These are phyloP conservation scores for Apodemus agrarius DNA, from an alignment of 2,797 vertebrate genomes.

Conservation along the genomic window DNA sequence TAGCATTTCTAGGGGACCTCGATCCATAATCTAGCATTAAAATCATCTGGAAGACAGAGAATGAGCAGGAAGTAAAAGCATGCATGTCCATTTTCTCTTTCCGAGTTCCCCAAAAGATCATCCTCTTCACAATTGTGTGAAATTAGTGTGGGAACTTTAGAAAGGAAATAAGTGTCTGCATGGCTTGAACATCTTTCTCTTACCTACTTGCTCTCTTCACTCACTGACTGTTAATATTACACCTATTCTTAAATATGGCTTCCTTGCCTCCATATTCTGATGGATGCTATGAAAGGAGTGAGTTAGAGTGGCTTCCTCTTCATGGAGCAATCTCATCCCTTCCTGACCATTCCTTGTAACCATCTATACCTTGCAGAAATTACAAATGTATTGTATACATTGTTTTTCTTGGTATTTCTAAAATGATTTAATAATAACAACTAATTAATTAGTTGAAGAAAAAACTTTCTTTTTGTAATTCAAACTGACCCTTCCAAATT, in stretches of 20 bases:
- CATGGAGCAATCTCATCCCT: background rate
- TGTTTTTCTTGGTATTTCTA: conserved; percentile 6
- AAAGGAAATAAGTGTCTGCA: background rate
- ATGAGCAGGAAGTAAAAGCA: background rate
- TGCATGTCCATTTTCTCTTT: background rate
- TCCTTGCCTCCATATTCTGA: background rate
- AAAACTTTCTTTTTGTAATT: background rate
- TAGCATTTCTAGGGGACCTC: background rate
- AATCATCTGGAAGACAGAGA: background rate
- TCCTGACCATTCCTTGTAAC: background rate
- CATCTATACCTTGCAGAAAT: background rate
- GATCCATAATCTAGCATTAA: background rate
- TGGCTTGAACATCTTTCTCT: background rate
- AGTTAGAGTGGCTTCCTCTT: background rate
- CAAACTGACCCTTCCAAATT: background rate
- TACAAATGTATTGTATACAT: background rate
- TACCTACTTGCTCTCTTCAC: conserved; percentile 14
- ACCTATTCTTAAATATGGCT: background rate
- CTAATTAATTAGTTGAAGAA: background rate
- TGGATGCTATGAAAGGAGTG: background rate
- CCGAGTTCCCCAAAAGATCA: background rate
- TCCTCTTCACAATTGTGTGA: background rate
- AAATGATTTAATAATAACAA: conserved; percentile 40
- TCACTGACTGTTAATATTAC: background rate
- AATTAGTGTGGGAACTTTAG: background rate